A percentile compares a stretch with the other conserved stretches of the same genome.
phyloP scores from a whole-genome alignment of 2,113 vertebrate species.

The Grantiella picta region DNA sequence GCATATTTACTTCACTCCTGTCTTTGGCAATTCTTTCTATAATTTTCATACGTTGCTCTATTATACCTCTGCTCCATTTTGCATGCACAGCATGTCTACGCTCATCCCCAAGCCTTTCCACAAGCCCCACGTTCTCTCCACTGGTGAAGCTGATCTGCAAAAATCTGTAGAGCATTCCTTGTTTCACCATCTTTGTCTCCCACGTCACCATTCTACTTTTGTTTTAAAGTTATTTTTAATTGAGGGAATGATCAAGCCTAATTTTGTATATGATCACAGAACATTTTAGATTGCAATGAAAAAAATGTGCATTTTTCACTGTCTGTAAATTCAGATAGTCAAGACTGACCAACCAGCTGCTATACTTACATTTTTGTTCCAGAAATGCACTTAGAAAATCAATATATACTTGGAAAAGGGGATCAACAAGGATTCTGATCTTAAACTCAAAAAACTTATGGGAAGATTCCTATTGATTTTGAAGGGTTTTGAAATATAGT shows the following conservation, averaged over 20 bases:
- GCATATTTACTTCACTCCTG: background rate
- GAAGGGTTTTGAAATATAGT: background rate
- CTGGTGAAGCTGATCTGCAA: background rate
- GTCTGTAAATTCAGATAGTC: background rate
- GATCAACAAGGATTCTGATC: background rate
- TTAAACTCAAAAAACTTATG: background rate
- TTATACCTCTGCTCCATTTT: background rate
- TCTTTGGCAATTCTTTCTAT: background rate
- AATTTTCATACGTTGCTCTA: background rate
- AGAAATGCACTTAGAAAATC: background rate
- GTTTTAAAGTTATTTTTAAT: background rate
- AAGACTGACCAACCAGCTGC: background rate
- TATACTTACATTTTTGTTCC: background rate
- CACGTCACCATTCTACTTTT: background rate
- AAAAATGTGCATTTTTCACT: background rate
- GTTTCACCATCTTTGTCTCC: background rate
- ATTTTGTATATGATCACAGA: background rate
- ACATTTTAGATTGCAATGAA: background rate
- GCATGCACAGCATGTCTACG: fast-evolving
- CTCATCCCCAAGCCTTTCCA: background rate
- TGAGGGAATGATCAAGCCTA: background rate
- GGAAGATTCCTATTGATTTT: background rate
- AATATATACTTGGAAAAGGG: background rate
- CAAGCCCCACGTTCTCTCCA: background rate
- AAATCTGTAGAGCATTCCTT: background rate